Conservation (phyloP, 1,140 invertebrate genomes). For the Apis laboriosa region DNA sequence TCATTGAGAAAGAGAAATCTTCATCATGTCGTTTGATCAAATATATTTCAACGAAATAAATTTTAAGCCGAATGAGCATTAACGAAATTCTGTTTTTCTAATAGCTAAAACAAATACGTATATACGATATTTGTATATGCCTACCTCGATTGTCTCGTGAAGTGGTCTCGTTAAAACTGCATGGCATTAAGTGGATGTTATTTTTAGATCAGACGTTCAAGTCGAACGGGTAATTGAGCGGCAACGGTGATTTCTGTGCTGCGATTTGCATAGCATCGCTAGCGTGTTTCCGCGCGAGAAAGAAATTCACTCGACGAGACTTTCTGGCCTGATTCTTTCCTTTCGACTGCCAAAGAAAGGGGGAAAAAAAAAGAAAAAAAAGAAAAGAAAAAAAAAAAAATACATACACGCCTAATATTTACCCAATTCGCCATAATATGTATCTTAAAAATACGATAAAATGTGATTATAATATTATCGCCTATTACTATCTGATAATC, state of each 20-base stretch:
- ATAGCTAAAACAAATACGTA: not conserved
- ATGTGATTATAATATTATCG: slow-evolving; percentile 29
- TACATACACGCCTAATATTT: not conserved
- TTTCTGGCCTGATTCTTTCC: slow-evolving; percentile 61
- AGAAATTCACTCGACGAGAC: slow-evolving; percentile 51
- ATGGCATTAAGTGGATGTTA: slow-evolving; percentile 34
- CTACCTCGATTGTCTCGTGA: slow-evolving; percentile 21
- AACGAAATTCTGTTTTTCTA: not conserved
- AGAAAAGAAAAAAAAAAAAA: slow-evolving; percentile 24
- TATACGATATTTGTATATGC: not conserved
- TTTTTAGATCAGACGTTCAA: slow-evolving; percentile 49
- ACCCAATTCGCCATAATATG: slow-evolving; percentile 36
- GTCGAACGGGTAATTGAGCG: slow-evolving; percentile 52
- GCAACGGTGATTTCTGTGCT: slow-evolving; percentile 57
- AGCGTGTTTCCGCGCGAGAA: slow-evolving; percentile 49
- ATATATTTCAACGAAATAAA: no score
- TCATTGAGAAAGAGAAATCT: no score
- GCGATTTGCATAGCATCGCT: slow-evolving; percentile 60
- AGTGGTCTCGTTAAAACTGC: slow-evolving; percentile 28
- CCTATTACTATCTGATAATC: slow-evolving; percentile 2
- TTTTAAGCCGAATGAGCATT: not conserved
- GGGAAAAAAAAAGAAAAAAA: not conserved
- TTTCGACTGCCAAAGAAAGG: not conserved
- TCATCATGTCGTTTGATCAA: no score
- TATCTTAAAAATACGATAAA: not conserved